Conservation (phyloP, 2,888 invertebrate genomes). For the Drosophila macrospina region DNA sequence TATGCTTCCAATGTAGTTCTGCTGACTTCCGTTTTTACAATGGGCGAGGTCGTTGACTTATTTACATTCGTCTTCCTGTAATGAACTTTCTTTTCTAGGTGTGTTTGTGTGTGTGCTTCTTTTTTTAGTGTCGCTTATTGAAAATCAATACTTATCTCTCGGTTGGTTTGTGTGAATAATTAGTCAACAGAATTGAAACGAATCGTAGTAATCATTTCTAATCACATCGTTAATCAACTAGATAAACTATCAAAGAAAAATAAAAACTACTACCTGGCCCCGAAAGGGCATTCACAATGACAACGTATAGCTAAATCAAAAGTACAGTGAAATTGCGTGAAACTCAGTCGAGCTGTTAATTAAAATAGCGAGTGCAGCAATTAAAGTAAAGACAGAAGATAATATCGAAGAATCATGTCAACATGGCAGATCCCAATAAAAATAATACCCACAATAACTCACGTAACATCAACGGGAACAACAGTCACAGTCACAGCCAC, state of each 20-base stretch:
- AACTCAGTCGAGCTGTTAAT: neutral
- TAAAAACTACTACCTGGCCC: neutral
- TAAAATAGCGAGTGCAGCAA: slow-evolving; percentile 6
- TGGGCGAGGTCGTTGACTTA: slow-evolving; percentile 46
- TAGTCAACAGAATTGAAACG: slow-evolving; percentile 7
- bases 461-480: slow-evolving; percentile 34
- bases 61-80: slow-evolving; percentile 15
- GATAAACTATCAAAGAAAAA: slow-evolving; percentile 2
- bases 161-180: slow-evolving; percentile 43
- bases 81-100: slow-evolving; percentile 19
- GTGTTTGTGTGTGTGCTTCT: neutral
- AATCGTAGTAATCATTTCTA: slow-evolving; percentile 24
- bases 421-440: slow-evolving; percentile 63
- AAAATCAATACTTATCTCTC: slow-evolving; percentile 39
- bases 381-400: neutral
- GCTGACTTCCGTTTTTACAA: slow-evolving; percentile 22
- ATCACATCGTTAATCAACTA: slow-evolving; percentile 14
- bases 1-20: slow-evolving; percentile 1
- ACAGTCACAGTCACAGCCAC: slow-evolving; percentile 16
- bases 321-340: slow-evolving; percentile 44
- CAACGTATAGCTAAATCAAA: slow-evolving; percentile 40
- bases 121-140: neutral
- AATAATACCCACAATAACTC: slow-evolving; percentile 33
- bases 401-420: slow-evolving; percentile 51
- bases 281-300: slow-evolving; percentile 31